Conservation (phyloP, 1,140 invertebrate species). For the Bombus waltoni region DNA sequence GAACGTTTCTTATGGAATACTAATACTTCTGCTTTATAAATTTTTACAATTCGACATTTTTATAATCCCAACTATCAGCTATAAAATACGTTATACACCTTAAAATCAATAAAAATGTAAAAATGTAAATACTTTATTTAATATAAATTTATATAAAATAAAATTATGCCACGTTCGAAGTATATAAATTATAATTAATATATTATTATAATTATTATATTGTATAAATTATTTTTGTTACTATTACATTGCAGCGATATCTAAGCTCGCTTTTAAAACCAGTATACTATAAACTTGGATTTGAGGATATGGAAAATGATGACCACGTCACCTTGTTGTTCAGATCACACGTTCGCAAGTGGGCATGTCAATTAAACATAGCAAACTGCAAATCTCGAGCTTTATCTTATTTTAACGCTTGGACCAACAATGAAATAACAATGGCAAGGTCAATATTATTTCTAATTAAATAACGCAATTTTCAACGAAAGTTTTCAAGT, state of each 20-base stretch:
- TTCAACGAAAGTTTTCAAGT: too few relatives aligned
- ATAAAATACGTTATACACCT: too few relatives aligned
- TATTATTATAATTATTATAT: too few relatives aligned
- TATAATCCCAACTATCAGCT: too few relatives aligned
- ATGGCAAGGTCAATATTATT: neutral
- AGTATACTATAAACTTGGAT: constrained; percentile 83
- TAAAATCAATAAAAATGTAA: too few relatives aligned
- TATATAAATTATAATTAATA: too few relatives aligned
- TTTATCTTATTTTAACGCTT: neutral
- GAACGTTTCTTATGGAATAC: too few relatives aligned
- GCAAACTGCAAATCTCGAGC: constrained; percentile 77
- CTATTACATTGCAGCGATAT: constrained; percentile 81
- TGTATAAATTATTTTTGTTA: neutral
- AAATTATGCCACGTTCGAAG: neutral
- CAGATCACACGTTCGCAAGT: constrained; percentile 60
- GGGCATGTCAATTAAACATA: constrained; percentile 83
- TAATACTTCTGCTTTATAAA: too few relatives aligned
- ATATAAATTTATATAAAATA: neutral
- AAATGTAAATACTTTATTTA: too few relatives aligned
- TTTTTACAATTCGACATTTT: too few relatives aligned
- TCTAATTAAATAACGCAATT: neutral
- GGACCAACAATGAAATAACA: neutral
- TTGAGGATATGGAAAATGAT: constrained; percentile 39
- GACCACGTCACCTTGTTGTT: constrained; percentile 20
- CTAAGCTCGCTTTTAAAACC: constrained; percentile 84